Evolutionary conservation across 1,140 invertebrate species (phyloP).

Genomic region (Calycopis cecrops): DNA sequence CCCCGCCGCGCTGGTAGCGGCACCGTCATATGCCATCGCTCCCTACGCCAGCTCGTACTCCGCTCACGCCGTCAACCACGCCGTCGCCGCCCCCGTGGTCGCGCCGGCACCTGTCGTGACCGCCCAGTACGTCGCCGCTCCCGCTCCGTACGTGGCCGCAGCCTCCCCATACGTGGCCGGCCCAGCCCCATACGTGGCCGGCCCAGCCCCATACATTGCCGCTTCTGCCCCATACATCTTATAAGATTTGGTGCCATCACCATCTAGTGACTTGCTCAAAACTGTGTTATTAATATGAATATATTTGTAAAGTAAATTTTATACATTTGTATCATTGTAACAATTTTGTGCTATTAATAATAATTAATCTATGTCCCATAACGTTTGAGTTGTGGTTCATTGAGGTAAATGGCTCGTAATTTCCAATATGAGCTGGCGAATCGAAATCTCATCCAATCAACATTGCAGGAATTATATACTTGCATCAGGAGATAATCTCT

Average conservation of each 20-base stretch:
- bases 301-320: constrained; percentile 19
- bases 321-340: no score
- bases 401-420: no score
- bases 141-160: constrained; percentile 68
- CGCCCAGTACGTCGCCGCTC: constrained; percentile 33
- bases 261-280: constrained; percentile 68
- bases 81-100: constrained; percentile 74
- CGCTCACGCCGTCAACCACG: constrained; percentile 78
- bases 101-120: constrained; percentile 60
- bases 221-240: constrained; percentile 42
- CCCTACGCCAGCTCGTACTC: constrained; percentile 79
- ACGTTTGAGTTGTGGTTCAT: no score
- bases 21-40: constrained; percentile 72
- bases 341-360: no score
- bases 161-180: constrained; percentile 30
- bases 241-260: constrained; percentile 62
- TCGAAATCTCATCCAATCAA: no score
- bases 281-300: constrained; percentile 29
- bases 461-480: no score
- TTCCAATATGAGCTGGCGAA: no score
- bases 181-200: constrained; percentile 25
- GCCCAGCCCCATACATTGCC: constrained; percentile 25
- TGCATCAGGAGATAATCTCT: no score
- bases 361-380: no score
- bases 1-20: constrained; percentile 61